Base-by-base conservation (phyloP, 2,797 vertebrate genomes). In the Melanotaenia boesemani region DNA sequence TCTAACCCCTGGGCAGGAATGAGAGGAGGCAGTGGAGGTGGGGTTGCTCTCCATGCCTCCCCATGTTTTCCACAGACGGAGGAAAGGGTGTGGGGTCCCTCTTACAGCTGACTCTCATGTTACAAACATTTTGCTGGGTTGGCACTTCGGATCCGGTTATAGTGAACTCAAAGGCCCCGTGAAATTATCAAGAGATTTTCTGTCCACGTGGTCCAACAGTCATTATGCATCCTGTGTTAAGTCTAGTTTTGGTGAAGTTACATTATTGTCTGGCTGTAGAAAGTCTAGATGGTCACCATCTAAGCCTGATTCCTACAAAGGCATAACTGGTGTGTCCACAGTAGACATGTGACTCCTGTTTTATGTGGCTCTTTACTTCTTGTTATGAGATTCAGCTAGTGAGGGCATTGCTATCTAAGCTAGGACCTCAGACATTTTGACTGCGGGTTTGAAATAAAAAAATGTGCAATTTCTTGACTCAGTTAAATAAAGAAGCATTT, bases 41-140 rank as follows among this genome's bases (percentile, higher is more conserved):
- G 30, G 34, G 46, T 26, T 50, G 50, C 6, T 90, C 70, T 80
- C 70, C 60, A 59, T 41, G 74, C 81, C 78, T 80, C 60, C 71
- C 48, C 69, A 73, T 6, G 13, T 85, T 92, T 89, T 91, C 92
- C 87, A 89, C 67, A 77, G 83, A 88, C 68, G 72, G 76, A 86
- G 80, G 66, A 82, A 78, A 82, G 81, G 83, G 87, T 86, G 86
- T 88, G 83, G 83, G 88, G 79, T 83, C 86, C 78, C 37, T 26
- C 70, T 82, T 68, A 81, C 84, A 81, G 87, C 87, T 84, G 86
- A 89, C 76, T 86, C 81, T 87, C 84, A 80, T 84, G 63, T 80
- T 88, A 67, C 77, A 90, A 82, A 86, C 77, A 80, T 89, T 87
- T 81, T 74, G 88, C 85, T 80, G 63, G 67, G 80, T 80, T 82